Base-by-base conservation (phyloP, 1,140 invertebrate species). In the Parasteatoda tepidariorum region DNA sequence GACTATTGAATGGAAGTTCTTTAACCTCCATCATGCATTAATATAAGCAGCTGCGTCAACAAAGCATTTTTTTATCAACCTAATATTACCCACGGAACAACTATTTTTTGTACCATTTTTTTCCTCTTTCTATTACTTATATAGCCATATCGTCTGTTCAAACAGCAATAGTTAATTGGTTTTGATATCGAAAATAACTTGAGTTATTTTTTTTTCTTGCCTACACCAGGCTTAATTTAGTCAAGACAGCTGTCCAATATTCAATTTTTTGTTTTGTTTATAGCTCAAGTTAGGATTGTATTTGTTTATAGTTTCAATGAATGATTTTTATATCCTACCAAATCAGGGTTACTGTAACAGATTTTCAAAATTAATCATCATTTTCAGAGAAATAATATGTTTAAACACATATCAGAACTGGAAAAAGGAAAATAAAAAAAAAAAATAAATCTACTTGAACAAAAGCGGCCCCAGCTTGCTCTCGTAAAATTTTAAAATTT, bases 181-280 rank as follows among this genome's bases (percentile, higher is more conserved):
- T 79, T 79, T 68, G 18, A 28, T 68, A 79, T 79, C 59, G 76
- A 31, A 79, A 79, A 79, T 79, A 79, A 59, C 76, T 79, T 28
- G 68, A 68, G 64, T 57, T 28, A 34, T 30, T 59, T 79, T 61
- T 68, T 57, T 57, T 26, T 7, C 7, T 68, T 57, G 18, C 67
- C 22, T 13, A 22, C 28, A 26, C 18, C 28, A 41, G 18, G 57
- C 30, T 57, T 78, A 26, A 61, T 61, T 13, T 33, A 34, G 59
- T 76, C 57, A 54, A 54, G n/a, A 64, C 74, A 76, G 74, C 74
- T 76, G 74, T 11, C 22, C 68, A 6, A 55, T 38, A 68, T 68
- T 79, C 66, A 68, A 79, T 68, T n/a, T n/a, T n/a, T n/a, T n/a
- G n/a, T n/a, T n/a, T n/a, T n/a, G n/a, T n/a, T n/a, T n/a, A n/a